Conservation (phyloP, 2,797 vertebrate genomes). For the Tolypeutes matacus region DNA sequence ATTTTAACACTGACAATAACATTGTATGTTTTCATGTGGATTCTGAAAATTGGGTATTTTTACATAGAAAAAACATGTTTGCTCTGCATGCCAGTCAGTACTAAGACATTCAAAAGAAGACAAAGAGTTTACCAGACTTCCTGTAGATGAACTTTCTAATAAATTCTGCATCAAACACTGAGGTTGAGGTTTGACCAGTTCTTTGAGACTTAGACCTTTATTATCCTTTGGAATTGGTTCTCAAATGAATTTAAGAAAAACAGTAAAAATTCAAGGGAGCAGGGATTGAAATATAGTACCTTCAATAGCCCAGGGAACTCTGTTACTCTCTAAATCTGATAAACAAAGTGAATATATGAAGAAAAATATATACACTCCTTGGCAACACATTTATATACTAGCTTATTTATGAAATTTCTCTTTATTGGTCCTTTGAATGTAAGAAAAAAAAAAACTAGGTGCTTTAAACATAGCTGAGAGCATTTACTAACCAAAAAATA, state of each 20-base stretch:
- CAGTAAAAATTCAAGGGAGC: conserved; percentile 65
- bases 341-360: conserved; percentile 77
- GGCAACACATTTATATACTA: conserved; percentile 66
- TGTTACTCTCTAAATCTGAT: conserved; percentile 74
- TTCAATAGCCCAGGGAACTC: conserved; percentile 71
- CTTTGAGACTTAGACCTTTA: conserved; percentile 68
- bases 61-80: neutral
- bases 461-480: conserved; percentile 52
- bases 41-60: conserved; percentile 41
- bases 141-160: conserved; percentile 68
- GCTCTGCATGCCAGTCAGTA: neutral
- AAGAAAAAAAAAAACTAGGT: conserved; percentile 58
- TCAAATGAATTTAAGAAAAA: conserved; percentile 75
- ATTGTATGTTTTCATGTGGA: neutral
- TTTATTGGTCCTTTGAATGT: conserved; percentile 67
- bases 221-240: conserved; percentile 72
- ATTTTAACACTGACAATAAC: conserved; percentile 24
- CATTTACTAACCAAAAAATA: conserved; percentile 63
- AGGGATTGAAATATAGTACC: conserved; percentile 74
- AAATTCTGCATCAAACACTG: conserved; percentile 71
- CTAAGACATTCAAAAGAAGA: neutral
- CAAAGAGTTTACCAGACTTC: neutral
- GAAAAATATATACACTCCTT: conserved; percentile 72
- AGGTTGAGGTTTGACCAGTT: conserved; percentile 63
- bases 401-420: conserved; percentile 74